Base-by-base conservation (phyloP, 2,113 vertebrate genomes). In the Trogon surrucura region DNA sequence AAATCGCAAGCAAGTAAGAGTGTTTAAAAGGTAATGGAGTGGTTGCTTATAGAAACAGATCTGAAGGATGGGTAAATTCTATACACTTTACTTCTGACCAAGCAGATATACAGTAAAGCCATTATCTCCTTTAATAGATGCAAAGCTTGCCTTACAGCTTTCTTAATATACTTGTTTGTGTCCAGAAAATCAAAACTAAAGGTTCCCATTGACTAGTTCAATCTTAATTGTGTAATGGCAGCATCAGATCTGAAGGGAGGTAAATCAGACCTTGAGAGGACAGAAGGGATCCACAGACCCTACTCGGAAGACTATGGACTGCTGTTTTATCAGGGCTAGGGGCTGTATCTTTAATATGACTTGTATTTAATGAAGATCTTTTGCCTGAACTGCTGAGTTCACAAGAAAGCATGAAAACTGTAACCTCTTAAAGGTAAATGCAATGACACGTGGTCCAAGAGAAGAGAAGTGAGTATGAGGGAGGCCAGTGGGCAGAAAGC, bases 151-250 rank as follows among this genome's bases (percentile, higher is more conserved):
- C 75, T 80, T 93, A 62, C 51, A 78, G 51, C 71, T 87, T 72
- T 32, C 45, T 87, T 92, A 89, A 87, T 85, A 91, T 66, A 79
- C 73, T 77, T 89, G 84, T 84, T 56, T 60, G 70, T 19, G n/a
- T 44, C 74, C 54, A 29, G n/a, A 50, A 95, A 91, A 87, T 61
- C 30, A 85, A 95, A 95, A 72, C 80, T 47, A 53, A 53, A 85
- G 57, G 61, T 64, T 93, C 73, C 80, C 5, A 1, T 5, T 5
- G 83, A 80, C 77, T 41, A 51, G 85, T 78, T 93, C 88, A 69
- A 80, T 90, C 71, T 87, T 93, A 93, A 89, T 77, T 53, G 70
- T 85, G 62, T 73, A 89, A 93, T 1, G 5, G 83, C 61, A 53
- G 29, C 53, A 53, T 41, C 83, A 89, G 80, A 74, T 61, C 65